phyloP scores from a whole-genome alignment of 2,888 invertebrate species.

The Crossocerus cetratus region DNA sequence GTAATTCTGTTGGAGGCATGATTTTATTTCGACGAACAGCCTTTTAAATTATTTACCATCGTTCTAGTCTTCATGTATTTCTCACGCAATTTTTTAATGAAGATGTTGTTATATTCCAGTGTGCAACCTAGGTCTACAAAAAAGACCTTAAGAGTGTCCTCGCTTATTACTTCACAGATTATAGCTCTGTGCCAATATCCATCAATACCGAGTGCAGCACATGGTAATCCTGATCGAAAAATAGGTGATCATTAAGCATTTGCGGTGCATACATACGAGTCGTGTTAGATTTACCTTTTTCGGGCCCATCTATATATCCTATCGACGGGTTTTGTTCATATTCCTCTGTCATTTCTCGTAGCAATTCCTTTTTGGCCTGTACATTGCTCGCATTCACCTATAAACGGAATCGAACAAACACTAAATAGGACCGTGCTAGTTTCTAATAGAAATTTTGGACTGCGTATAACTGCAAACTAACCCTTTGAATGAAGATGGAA shows the following conservation, averaged over 20 bases:
- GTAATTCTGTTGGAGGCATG: neutral
- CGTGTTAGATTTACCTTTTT: constrained; percentile 28
- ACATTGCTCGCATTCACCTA: too few relatives aligned
- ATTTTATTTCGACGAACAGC: neutral
- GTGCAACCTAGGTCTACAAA: constrained; percentile 83
- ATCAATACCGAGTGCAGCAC: constrained; percentile 77
- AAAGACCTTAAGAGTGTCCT: constrained; percentile 79
- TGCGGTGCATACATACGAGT: neutral
- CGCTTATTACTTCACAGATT: constrained; percentile 77
- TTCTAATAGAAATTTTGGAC: too few relatives aligned
- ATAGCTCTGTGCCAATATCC: constrained; percentile 78
- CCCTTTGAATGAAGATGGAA: constrained; percentile 84
- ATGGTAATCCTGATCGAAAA: constrained; percentile 77
- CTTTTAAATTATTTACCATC: constrained; percentile 74
- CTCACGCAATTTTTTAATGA: constrained; percentile 78
- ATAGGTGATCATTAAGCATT: neutral
- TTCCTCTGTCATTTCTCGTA: constrained; percentile 77
- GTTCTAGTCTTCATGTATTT: constrained; percentile 78
- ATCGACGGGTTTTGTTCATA: constrained; percentile 63
- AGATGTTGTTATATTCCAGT: constrained; percentile 78
- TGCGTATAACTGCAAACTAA: too few relatives aligned
- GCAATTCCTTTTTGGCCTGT: constrained; percentile 58
- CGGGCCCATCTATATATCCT: constrained; percentile 33
- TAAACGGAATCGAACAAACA: too few relatives aligned
- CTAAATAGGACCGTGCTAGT: too few relatives aligned